Conservation (phyloP, 2,113 vertebrate genomes). For the Diadophis punctatus region DNA sequence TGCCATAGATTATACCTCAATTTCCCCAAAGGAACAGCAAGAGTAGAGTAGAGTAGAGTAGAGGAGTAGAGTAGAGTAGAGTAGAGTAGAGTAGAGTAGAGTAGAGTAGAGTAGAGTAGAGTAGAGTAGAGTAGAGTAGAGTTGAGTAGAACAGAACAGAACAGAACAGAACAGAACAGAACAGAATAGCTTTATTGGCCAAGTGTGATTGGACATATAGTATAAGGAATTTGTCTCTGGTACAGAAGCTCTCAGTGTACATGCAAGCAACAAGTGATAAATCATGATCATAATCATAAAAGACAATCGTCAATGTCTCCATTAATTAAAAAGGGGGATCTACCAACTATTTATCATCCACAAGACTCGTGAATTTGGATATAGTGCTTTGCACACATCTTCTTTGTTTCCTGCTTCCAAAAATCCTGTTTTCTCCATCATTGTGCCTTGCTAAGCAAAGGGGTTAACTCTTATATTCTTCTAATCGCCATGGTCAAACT, state of each 20-base stretch:
- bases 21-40: background rate
- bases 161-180: too few relatives aligned
- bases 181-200: too few relatives aligned
- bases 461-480: background rate
- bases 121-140: too few relatives aligned
- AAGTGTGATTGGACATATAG: background rate
- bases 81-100: too few relatives aligned
- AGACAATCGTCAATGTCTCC: background rate
- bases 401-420: background rate
- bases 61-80: too few relatives aligned
- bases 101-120: too few relatives aligned
- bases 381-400: background rate
- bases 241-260: too few relatives aligned
- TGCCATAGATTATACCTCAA: background rate
- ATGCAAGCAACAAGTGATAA: background rate
- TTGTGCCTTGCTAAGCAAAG: background rate
- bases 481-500: background rate
- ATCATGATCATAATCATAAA: background rate
- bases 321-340: background rate
- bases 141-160: too few relatives aligned
- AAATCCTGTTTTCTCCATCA: background rate
- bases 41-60: too few relatives aligned
- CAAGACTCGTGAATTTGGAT: background rate
- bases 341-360: background rate
- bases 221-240: background rate